Conservation (phyloP, 2,888 invertebrate species). For the Zaprionus bogoriensis region DNA sequence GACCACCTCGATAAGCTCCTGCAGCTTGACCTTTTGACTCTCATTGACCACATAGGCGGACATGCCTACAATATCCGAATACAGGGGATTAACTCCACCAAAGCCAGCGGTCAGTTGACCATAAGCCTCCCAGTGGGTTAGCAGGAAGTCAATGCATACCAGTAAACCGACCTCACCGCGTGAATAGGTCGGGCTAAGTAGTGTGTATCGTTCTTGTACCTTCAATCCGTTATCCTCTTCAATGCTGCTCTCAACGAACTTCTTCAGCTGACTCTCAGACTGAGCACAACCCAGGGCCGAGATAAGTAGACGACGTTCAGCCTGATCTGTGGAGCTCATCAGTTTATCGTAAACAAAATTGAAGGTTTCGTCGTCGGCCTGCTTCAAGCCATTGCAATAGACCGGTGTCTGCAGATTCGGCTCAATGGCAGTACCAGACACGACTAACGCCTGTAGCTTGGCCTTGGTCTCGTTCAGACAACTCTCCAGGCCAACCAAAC, state of each 20-base stretch:
- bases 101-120: slow-evolving; percentile 63
- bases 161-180: slow-evolving; percentile 83
- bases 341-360: slow-evolving; percentile 86
- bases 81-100: slow-evolving; percentile 70
- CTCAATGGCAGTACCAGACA: slow-evolving; percentile 62
- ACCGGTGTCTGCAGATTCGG: slow-evolving; percentile 78
- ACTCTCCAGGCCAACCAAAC: slow-evolving; percentile 68
- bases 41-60: slow-evolving; percentile 69
- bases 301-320: slow-evolving; percentile 85
- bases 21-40: slow-evolving; percentile 64
- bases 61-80: slow-evolving; percentile 70
- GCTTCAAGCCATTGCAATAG: slow-evolving; percentile 82
- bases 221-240: slow-evolving; percentile 55
- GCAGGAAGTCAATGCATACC: slow-evolving; percentile 84
- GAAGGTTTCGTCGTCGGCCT: slow-evolving; percentile 84
- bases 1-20: slow-evolving; percentile 62
- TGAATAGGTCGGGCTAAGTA: slow-evolving; percentile 73
- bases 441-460: slow-evolving; percentile 63
- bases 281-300: slow-evolving; percentile 87
- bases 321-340: slow-evolving; percentile 84
- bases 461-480: slow-evolving; percentile 76
- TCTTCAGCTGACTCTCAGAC: slow-evolving; percentile 84
- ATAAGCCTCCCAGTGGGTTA: slow-evolving; percentile 80
- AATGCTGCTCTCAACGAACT: slow-evolving; percentile 83
- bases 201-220: slow-evolving; percentile 69